Conservation (phyloP, 2,797 vertebrate species). For the Phrynocephalus forsythii region DNA sequence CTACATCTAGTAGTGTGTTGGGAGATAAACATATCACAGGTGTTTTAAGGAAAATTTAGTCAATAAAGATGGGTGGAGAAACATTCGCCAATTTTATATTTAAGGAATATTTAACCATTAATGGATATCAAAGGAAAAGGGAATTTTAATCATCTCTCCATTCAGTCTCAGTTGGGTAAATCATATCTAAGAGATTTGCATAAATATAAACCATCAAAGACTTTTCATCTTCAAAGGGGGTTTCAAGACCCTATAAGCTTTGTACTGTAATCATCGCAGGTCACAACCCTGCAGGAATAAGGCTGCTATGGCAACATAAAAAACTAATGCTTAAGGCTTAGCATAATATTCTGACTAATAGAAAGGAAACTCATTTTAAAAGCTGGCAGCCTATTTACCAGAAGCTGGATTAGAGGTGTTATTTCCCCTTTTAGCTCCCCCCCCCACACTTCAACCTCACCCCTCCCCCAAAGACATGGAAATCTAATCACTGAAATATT, state of each 20-base stretch:
- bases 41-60: slow-evolving; percentile 83
- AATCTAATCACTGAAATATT: slow-evolving; percentile 83
- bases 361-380: slow-evolving; percentile 89
- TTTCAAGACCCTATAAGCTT: slow-evolving; percentile 99
- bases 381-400: slow-evolving; percentile 86
- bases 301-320: slow-evolving; percentile 99
- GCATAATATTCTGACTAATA: slow-evolving; percentile 96
- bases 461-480: slow-evolving; percentile 75
- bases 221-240: slow-evolving; percentile 99
- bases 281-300: slow-evolving; percentile 99
- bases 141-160: slow-evolving; percentile 99
- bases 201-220: slow-evolving; percentile 99
- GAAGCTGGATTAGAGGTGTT: slow-evolving; percentile 88
- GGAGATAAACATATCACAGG: slow-evolving; percentile 88
- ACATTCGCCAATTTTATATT: slow-evolving; percentile 88
- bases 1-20: slow-evolving; percentile 79
- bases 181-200: slow-evolving; percentile 99
- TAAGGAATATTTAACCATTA: slow-evolving; percentile 93
- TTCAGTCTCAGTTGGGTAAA: slow-evolving; percentile 99
- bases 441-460: slow-evolving; percentile 14
- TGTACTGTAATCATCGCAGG: slow-evolving; percentile 99
- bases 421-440: slow-evolving; percentile 84
- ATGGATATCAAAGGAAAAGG: slow-evolving; percentile 93
- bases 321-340: slow-evolving; percentile 99
- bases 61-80: slow-evolving; percentile 84